A percentile compares a stretch with the other conserved stretches of the same genome.
phyloP scores from a whole-genome alignment of 2,113 vertebrate genomes.

The Motacilla alba region DNA sequence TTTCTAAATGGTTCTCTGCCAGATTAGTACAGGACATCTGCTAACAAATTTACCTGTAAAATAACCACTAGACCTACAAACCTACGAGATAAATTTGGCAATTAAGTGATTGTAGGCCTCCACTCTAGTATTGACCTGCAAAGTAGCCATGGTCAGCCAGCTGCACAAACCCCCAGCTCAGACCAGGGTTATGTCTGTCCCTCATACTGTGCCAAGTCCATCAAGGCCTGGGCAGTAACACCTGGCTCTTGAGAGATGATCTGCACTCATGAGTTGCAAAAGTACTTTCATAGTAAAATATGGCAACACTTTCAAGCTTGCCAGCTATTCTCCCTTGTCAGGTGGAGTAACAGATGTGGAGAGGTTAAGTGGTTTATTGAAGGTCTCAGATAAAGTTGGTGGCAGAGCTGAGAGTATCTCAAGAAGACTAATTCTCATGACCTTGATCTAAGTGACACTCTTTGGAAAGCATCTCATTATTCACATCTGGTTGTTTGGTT shows the following conservation, averaged over 20 bases:
- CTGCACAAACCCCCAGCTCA: background rate
- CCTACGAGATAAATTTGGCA: background rate
- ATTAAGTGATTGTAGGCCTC: background rate
- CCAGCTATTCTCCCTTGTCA: background rate
- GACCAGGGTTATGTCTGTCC: background rate
- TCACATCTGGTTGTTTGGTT: background rate
- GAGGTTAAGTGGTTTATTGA: background rate
- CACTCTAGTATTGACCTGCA: background rate
- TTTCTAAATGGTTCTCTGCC: background rate
- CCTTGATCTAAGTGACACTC: background rate
- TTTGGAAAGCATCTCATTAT: background rate
- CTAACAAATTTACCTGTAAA: background rate
- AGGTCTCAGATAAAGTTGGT: background rate
- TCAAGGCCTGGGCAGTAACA: background rate
- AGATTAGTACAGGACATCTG: background rate
- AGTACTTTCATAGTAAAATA: background rate
- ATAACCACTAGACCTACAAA: background rate
- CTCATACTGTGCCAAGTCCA: fast-evolving
- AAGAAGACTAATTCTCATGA: background rate
- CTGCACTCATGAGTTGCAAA: background rate
- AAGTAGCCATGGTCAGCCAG: background rate
- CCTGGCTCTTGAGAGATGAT: fast-evolving
- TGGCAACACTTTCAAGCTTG: too few relatives aligned
- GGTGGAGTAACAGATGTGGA: background rate
- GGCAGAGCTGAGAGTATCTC: background rate